These are phyloP conservation scores for Panthera tigris DNA, from an alignment of 2,113 vertebrate genomes.

Conservation along the genomic window DNA sequence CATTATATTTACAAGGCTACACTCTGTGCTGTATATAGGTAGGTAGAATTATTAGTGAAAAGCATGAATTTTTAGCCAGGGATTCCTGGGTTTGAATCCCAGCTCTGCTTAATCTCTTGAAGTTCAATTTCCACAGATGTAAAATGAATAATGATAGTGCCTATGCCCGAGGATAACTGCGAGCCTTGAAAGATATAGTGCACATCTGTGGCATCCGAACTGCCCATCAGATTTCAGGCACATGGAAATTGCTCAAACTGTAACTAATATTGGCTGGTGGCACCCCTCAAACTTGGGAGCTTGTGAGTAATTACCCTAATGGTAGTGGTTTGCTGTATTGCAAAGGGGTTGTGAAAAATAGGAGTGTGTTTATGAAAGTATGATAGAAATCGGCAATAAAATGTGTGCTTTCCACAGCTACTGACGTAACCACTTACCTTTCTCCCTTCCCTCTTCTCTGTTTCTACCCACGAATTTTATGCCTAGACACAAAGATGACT, in stretches of 20 bases:
- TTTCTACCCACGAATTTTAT: background rate
- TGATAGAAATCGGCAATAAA: background rate
- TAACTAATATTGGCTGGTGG: background rate
- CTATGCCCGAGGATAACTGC: fast-evolving
- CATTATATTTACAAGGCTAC: background rate
- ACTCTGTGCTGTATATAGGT: background rate
- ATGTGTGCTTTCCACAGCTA: background rate
- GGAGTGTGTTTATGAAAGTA: background rate
- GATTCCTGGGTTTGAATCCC: background rate
- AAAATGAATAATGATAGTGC: background rate
- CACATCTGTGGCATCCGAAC: background rate
- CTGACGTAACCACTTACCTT: background rate
- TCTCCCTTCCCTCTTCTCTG: too few relatives aligned
- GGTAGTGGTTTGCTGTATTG: background rate
- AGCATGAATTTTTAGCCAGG: background rate
- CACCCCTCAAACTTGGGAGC: background rate
- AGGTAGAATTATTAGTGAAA: background rate
- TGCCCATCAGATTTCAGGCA: background rate
- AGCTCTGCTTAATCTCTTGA: background rate
- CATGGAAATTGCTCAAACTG: background rate
- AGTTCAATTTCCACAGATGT: background rate
- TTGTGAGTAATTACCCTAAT: background rate
- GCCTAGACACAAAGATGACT: background rate
- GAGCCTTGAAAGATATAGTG: background rate
- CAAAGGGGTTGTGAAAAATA: background rate